Evolutionary conservation across 1,140 invertebrate genomes (phyloP), one percentile per base, ranked within the genome.

Genomic region (Drosophila littoralis): DNA sequence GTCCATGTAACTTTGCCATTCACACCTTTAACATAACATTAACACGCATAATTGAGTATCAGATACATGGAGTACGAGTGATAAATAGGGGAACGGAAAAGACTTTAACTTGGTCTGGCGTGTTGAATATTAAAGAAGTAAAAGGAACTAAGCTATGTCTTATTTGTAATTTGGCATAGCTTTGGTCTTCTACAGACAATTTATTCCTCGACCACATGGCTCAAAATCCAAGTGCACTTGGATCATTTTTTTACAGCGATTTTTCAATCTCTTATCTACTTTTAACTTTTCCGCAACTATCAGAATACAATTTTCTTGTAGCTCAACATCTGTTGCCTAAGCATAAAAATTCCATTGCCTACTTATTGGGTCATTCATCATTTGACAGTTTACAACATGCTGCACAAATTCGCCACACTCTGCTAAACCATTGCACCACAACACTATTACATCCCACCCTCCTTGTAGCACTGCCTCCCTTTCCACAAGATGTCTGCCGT

Each of bases 361-460:
- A 77, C 68, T 81, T 81, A 85, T 85, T 71, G 52, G 65, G 48
- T 63, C 55, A 78, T 71, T 69, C 68, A 50, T 81, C 75, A 75
- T 13, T 35, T 12, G 57, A 52, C 45, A 66, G 43, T 79, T 75
- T 78, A 52, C 60, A 81, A 50, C 74, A 81, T 67, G 63, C 57
- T 54, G 69, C 51, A 59, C 46, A 48, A 60, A 80, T 61, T 65
- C 46, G 6, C 46, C 45, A 43, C 36, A 17, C 40, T 46, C 48
- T 52, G 71, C 38, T 51, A 74, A 36, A 35, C 70, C 28, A 10
- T 33, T 6, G 40, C 59, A 51, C 12, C 48, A 10, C 48, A 50
- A 32, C 66, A 63, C 59, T 51, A 50, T 17, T 15, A 32, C n/a
- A 42, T 32, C 22, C 7, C 28, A 45, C 51, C 9, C 28, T 48